These are phyloP conservation scores for Nomada goodeniana DNA, from an alignment of 2,888 invertebrate genomes.

Conservation along the genomic window DNA sequence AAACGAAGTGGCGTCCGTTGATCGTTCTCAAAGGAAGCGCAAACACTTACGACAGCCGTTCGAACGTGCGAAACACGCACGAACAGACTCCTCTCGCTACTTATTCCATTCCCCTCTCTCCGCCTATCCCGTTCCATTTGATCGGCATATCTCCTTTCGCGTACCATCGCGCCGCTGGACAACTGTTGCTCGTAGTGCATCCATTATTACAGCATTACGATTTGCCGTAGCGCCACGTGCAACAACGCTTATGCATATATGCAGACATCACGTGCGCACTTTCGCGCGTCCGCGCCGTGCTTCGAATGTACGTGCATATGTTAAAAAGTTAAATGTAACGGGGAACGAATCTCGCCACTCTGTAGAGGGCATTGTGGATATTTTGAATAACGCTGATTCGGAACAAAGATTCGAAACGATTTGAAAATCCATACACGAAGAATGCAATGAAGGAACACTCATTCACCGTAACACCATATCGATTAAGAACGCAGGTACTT, in stretches of 20 bases:
- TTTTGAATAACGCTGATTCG: no score
- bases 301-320: constrained; percentile 45
- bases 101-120: constrained; percentile 49
- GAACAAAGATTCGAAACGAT: no score
- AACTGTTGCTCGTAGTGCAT: constrained; percentile 78
- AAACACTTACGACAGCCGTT: constrained; percentile 42
- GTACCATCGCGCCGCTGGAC: constrained; percentile 67
- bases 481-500: no score
- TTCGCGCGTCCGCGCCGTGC: constrained; percentile 35
- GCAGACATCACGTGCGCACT: constrained; percentile 51
- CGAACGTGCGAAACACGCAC: constrained; percentile 47
- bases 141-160: constrained; percentile 37
- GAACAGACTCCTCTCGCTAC: constrained; percentile 40
- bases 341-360: constrained; percentile 1
- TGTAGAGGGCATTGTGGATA: neutral
- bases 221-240: constrained; percentile 64
- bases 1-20: constrained; percentile 8
- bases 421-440: no score
- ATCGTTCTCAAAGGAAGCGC: constrained; percentile 26
- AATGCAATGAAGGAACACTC: no score
- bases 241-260: constrained; percentile 65
- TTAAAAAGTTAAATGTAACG: constrained; percentile 42
- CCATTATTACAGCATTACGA: constrained; percentile 78
- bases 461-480: no score
- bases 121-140: constrained; percentile 27